Conservation (phyloP, 1,140 invertebrate species). For the Ceratosolen fusciceps region DNA sequence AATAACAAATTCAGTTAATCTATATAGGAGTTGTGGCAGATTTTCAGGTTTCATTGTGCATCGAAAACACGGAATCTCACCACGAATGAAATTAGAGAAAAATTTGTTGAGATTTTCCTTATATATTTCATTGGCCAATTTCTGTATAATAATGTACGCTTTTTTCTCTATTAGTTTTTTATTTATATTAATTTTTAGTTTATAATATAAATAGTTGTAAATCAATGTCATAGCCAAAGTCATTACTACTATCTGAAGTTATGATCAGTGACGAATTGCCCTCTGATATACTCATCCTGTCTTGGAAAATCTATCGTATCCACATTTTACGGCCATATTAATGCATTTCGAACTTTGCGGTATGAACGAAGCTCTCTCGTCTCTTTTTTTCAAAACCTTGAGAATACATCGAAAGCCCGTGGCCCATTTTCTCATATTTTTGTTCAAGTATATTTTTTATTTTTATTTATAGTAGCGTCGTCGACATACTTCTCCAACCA, state of each 20-base stretch:
- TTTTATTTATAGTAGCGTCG: neutral
- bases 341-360: neutral
- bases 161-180: too few relatives aligned
- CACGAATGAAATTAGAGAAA: too few relatives aligned
- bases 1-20: too few relatives aligned
- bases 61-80: too few relatives aligned
- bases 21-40: too few relatives aligned
- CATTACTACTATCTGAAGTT: conserved; percentile 2
- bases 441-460: conserved; percentile 13
- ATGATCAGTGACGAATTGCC: conserved; percentile 20
- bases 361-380: neutral
- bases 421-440: conserved; percentile 8
- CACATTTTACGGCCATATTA: neutral
- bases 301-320: conserved; percentile 12
- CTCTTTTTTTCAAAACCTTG: neutral
- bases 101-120: too few relatives aligned
- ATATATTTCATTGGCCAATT: too few relatives aligned
- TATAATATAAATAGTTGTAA: too few relatives aligned
- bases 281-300: conserved; percentile 1
- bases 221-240: conserved; percentile 15
- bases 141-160: too few relatives aligned
- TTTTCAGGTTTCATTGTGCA: too few relatives aligned
- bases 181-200: too few relatives aligned
- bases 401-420: neutral
- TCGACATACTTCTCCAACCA: neutral